A percentile compares a stretch with the other conserved stretches of the same genome.
phyloP scores from a whole-genome alignment of 2,113 vertebrate species.

The Sylvietta virens region DNA sequence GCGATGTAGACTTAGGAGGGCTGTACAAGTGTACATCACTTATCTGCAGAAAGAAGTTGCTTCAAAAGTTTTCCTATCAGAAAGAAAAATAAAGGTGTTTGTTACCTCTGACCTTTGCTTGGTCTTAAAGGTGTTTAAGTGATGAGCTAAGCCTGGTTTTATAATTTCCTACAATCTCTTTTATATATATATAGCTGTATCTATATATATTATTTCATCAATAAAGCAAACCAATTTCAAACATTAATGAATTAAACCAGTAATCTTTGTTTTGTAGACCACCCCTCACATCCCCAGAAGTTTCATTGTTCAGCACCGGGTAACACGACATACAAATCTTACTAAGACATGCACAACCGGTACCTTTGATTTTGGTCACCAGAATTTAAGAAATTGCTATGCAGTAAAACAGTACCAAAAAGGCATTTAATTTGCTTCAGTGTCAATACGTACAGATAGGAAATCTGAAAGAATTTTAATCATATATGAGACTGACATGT shows the following conservation, averaged over 20 bases:
- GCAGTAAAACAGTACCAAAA: not conserved
- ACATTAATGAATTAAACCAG: not conserved
- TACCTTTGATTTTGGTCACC: not conserved
- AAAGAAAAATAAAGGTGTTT: not conserved
- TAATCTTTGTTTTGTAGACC: not conserved
- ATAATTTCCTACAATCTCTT: not conserved
- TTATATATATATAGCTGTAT: not conserved
- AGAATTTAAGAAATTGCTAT: not conserved
- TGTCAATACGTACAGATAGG: not conserved
- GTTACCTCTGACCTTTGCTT: not conserved
- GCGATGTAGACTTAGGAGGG: not conserved
- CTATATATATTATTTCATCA: not conserved
- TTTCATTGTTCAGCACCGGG: not conserved
- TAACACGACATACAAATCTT: not conserved
- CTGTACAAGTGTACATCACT: not conserved
- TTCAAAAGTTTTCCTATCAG: not conserved
- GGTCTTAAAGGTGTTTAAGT: not conserved
- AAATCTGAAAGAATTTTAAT: not conserved
- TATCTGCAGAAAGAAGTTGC: not conserved
- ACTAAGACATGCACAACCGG: not conserved
- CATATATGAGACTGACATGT: not conserved
- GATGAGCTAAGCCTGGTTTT: not conserved
- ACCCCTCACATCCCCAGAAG: not conserved
- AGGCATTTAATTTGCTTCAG: not conserved
- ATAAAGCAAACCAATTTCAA: not conserved